phyloP scores from a whole-genome alignment of 2,888 invertebrate species.

The Drosophila gaucha region DNA sequence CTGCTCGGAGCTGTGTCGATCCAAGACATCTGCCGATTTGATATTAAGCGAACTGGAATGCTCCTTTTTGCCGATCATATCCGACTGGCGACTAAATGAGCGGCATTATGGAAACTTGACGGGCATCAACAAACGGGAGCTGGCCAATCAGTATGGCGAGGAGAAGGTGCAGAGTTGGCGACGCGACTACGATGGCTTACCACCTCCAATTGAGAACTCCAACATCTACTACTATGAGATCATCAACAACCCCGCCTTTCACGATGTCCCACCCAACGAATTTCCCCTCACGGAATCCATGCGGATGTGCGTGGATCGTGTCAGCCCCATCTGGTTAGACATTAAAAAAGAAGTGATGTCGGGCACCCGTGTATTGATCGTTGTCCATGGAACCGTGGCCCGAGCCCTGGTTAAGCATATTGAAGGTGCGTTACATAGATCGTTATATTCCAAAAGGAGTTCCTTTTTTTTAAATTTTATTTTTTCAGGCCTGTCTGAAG shows the following conservation, averaged over 20 bases:
- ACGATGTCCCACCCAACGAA: conserved; percentile 88
- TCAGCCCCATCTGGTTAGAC: conserved; percentile 91
- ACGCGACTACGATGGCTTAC: conserved; percentile 92
- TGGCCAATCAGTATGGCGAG: conserved; percentile 93
- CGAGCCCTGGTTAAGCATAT: conserved; percentile 94
- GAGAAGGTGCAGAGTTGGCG: conserved; percentile 94
- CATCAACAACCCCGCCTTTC: conserved; percentile 90
- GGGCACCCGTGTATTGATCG: conserved; percentile 92
- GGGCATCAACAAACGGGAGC: conserved; percentile 93
- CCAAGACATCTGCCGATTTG: conserved; percentile 89
- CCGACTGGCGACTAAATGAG: conserved; percentile 94
- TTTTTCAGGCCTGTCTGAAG: conserved; percentile 88
- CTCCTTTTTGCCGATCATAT: conserved; percentile 88
- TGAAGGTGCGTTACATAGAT: conserved; percentile 86
- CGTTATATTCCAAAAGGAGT: not conserved
- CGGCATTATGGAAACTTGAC: conserved; percentile 95
- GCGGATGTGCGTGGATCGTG: conserved; percentile 92
- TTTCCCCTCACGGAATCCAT: conserved; percentile 94
- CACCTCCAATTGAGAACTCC: conserved; percentile 91
- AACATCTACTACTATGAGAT: conserved; percentile 91
- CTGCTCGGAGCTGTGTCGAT: conserved; percentile 92
- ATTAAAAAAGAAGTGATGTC: conserved; percentile 90
- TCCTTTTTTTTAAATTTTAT: not conserved
- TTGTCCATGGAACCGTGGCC: conserved; percentile 94
- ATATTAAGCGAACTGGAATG: conserved; percentile 89